Evolutionary conservation across 2,113 vertebrate species (phyloP), one percentile per base, ranked within the genome.

Genomic region (Aspidoscelis tigris): DNA sequence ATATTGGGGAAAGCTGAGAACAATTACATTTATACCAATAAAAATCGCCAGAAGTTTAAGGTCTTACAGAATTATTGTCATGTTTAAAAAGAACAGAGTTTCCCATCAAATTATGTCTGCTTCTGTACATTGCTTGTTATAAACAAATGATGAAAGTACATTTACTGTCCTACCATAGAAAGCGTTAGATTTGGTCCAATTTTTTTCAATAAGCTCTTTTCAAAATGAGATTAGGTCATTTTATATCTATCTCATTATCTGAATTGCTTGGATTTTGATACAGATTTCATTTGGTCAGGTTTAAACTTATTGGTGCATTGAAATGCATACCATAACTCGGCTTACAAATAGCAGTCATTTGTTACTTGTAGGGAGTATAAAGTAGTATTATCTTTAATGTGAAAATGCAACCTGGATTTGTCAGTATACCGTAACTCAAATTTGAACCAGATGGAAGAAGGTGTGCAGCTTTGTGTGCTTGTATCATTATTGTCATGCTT

Each of bases 261-360:
- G 44, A 66, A 69, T 41, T 76, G 75, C 53, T 76, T 76, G n/a
- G n/a, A 41, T 80, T 69, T 70, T 53, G 44, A 33, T n/a, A n/a
- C 11, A 80, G 18, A n/a, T n/a, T 50, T 33, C 68, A 70, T 70
- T 39, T 39, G n/a, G 41, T 20, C 47, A 33, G n/a, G 33, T n/a
- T 50, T 80, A 69, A 20, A 26, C 8, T 22, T 80, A 50, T 50
- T 6, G 18, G 41, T 53, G 39, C 12, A 68, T 70, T 20, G n/a
- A 80, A 80, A 70, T 12, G 50, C 47, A 70, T 22, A 22, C 50
- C 53, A 66, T 50, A 70, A 70, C 44, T 39, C 26, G 47, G 39
- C 22, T 50, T 80, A 47, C n/a, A 80, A 80, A 50, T 26, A 68
- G 47, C 16, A 39, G 26, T 18, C 24, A 80, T 80, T 80, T 69